A percentile compares a stretch with the other conserved stretches of the same genome.
Conservation (phyloP, 2,888 invertebrate species). For the Drosophila mayaguana region DNA sequence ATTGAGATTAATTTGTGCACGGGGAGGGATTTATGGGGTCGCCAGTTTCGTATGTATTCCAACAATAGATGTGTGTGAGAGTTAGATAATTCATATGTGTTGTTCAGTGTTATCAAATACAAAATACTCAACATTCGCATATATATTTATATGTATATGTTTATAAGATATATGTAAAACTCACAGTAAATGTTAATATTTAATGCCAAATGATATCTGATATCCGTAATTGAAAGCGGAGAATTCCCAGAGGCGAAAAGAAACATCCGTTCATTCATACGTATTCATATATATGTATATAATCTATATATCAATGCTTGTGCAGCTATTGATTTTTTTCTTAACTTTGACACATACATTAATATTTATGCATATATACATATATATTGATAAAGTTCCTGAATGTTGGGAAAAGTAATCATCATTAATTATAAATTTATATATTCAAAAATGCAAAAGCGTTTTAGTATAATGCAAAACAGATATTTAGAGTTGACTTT, state of each 20-base stretch:
- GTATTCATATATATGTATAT: neutral
- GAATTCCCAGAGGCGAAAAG: neutral
- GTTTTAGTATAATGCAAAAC: slow-evolving; percentile 27
- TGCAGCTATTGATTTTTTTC: slow-evolving; percentile 14
- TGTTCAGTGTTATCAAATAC: slow-evolving; percentile 53
- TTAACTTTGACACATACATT: slow-evolving; percentile 30
- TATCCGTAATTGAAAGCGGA: slow-evolving; percentile 4
- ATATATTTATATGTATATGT: slow-evolving; percentile 18
- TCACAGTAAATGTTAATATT: slow-evolving; percentile 32
- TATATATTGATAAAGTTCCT: slow-evolving; percentile 3
- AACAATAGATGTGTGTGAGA: slow-evolving; percentile 56
- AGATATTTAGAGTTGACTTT: slow-evolving; percentile 17
- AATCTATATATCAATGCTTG: neutral
- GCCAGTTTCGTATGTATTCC: slow-evolving; percentile 12
- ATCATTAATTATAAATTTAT: slow-evolving; percentile 22
- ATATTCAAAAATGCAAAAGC: slow-evolving; percentile 34
- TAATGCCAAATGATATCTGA: slow-evolving; percentile 36
- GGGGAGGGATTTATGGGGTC: slow-evolving; percentile 26
- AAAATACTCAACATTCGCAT: slow-evolving; percentile 74
- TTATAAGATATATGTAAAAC: slow-evolving; percentile 43
- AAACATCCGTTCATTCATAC: neutral
- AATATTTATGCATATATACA: slow-evolving; percentile 5
- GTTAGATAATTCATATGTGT: slow-evolving; percentile 68
- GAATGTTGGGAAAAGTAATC: slow-evolving; percentile 28
- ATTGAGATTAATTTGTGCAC: slow-evolving; percentile 62